These are phyloP conservation scores for Pocillopora verrucosa DNA, from an alignment of 64 coral and sea anemone species.

Conservation along the genomic window DNA sequence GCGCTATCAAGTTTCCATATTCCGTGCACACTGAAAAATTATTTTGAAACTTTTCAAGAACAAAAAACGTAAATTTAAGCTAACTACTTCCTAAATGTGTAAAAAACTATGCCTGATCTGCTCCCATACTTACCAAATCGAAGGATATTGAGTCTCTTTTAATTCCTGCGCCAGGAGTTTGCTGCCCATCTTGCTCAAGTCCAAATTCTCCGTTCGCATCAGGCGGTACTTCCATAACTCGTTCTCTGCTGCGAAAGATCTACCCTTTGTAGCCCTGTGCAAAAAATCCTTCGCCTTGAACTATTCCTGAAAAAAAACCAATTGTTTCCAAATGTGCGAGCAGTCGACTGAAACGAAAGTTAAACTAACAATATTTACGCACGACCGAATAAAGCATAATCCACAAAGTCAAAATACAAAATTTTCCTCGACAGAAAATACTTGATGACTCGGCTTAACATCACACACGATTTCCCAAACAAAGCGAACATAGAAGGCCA, in stretches of 20 bases:
- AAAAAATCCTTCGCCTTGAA: conserved; percentile 8
- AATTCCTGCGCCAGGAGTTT: conserved; percentile 30
- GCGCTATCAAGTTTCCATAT: conserved; percentile 47
- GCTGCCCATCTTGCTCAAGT: conserved; percentile 44
- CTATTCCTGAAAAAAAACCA: conserved; percentile 16
- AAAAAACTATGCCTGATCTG: not conserved
- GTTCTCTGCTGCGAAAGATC: conserved; percentile 35
- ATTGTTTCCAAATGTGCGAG: conserved; percentile 40
- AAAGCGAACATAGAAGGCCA: not conserved
- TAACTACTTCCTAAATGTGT: not conserved
- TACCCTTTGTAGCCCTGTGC: conserved; percentile 44
- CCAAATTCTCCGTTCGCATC: conserved; percentile 58
- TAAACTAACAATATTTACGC: conserved; percentile 38
- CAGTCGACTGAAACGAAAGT: conserved; percentile 38
- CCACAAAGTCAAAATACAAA: conserved; percentile 39
- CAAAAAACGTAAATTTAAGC: not conserved
- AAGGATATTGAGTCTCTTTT: conserved; percentile 37
- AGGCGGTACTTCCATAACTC: conserved; percentile 49
- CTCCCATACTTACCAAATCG: conserved; percentile 41
- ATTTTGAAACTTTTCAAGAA: conserved; percentile 38
- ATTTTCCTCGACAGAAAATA: conserved; percentile 35
- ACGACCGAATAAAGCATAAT: conserved; percentile 27
- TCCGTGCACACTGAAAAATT: conserved; percentile 33
- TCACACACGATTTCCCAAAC: conserved; percentile 8
- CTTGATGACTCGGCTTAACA: conserved; percentile 3